Percentiles rank a stretch among this genome's conserved stretches.
phyloP scores from a whole-genome alignment of 1,140 invertebrate genomes.

The Hycleus cichorii region DNA sequence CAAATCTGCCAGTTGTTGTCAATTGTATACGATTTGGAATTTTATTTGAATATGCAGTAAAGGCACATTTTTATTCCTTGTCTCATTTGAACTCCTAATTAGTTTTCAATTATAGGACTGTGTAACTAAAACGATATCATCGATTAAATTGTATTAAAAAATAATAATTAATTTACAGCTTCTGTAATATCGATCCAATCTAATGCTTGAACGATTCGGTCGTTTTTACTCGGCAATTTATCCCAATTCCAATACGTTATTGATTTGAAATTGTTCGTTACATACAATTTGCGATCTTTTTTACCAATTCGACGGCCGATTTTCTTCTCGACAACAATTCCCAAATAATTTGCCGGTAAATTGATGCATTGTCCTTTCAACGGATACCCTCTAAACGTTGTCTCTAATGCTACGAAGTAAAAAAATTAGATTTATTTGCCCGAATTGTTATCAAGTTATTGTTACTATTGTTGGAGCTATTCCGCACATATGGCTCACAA shows the following conservation, averaged over 20 bases:
- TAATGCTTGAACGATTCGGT: conserved; percentile 55
- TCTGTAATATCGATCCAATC: conserved; percentile 73
- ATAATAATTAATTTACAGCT: conserved; percentile 44
- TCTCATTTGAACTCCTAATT: background rate
- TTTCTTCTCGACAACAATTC: conserved; percentile 58
- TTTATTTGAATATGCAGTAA: background rate
- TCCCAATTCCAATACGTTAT: conserved; percentile 77
- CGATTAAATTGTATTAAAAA: background rate
- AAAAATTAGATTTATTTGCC: conserved; percentile 2
- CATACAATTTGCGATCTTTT: conserved; percentile 54
- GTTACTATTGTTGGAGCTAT: conserved; percentile 35
- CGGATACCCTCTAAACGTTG: conserved; percentile 59
- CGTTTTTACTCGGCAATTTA: conserved; percentile 60
- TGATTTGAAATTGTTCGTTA: conserved; percentile 53
- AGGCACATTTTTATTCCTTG: too few relatives aligned
- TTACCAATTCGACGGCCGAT: conserved; percentile 52
- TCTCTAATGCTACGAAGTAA: conserved; percentile 41
- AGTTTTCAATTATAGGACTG: conserved; percentile 13
- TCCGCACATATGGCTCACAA: conserved; percentile 3
- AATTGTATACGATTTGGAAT: conserved; percentile 2
- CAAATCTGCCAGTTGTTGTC: conserved; percentile 3
- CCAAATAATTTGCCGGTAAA: conserved; percentile 57
- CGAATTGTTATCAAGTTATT: conserved; percentile 18
- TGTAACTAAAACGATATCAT: conserved; percentile 15
- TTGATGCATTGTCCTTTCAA: conserved; percentile 55